Percentiles rank a stretch among this genome's conserved stretches.
Evolutionary conservation across 2,888 invertebrate genomes (phyloP).

Genomic region (Druceiella hillmani): DNA sequence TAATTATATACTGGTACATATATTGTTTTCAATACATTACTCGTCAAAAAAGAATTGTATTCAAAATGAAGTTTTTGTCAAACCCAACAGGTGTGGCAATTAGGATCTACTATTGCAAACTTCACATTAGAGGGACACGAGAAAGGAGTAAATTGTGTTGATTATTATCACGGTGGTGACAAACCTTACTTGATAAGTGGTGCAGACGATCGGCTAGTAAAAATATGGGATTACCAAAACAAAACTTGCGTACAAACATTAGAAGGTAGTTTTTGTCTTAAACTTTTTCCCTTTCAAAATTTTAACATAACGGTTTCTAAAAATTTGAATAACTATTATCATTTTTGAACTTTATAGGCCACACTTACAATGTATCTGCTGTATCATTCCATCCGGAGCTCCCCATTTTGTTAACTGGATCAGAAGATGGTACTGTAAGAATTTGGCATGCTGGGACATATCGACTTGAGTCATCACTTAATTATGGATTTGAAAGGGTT

Average conservation of each 20-base stretch:
- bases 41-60: no score
- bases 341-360: conserved; percentile 49
- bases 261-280: conserved; percentile 51
- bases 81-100: conserved; percentile 88
- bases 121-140: conserved; percentile 98
- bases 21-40: no score
- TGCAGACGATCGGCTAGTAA: conserved; percentile 94
- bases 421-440: conserved; percentile 95
- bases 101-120: conserved; percentile 95
- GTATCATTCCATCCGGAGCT: conserved; percentile 98
- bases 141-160: conserved; percentile 98
- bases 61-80: no score
- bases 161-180: conserved; percentile 98
- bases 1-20: background rate
- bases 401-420: conserved; percentile 94
- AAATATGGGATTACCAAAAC: conserved; percentile 99
- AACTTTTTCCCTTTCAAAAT: background rate
- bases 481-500: conserved; percentile 96
- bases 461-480: conserved; percentile 90
- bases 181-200: conserved; percentile 99
- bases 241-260: conserved; percentile 98
- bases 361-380: conserved; percentile 92
- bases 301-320: conserved; percentile 1
- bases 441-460: conserved; percentile 99
- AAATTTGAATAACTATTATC: background rate